Conservation (phyloP, 2,113 vertebrate genomes). For the Sinocyclocheilus rhinocerous region DNA sequence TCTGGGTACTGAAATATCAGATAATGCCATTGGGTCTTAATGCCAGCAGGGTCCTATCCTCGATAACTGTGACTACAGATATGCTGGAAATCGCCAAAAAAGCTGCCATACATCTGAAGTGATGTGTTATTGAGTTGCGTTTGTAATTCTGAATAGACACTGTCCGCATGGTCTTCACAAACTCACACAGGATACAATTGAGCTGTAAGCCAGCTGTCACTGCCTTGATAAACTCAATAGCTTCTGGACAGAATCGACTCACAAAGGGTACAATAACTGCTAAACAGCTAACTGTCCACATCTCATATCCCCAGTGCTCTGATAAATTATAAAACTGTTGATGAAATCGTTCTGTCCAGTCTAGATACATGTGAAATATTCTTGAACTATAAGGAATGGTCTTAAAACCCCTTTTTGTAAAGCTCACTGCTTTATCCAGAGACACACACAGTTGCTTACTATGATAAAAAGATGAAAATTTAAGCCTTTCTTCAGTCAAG, state of each 20-base stretch:
- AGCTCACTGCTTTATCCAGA: not conserved
- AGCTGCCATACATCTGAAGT: constrained; percentile 15
- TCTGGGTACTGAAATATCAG: constrained; percentile 5
- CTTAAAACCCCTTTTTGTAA: not conserved
- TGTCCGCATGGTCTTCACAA: constrained; percentile 19
- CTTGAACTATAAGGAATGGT: too few relatives aligned
- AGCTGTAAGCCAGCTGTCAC: constrained; percentile 52
- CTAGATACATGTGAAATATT: not conserved
- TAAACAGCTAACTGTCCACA: constrained; percentile 21
- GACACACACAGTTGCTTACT: too few relatives aligned
- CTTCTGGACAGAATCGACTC: constrained; percentile 5
- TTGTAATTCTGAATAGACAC: constrained; percentile 47
- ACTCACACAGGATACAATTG: constrained; percentile 45
- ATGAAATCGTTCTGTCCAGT: not conserved
- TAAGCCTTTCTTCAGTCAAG: too few relatives aligned
- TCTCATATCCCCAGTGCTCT: constrained; percentile 28
- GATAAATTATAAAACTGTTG: constrained; percentile 22
- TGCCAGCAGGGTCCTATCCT: not conserved
- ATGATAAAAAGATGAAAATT: too few relatives aligned
- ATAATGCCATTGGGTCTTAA: constrained; percentile 12
- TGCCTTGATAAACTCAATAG: constrained; percentile 33
- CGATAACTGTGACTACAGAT: constrained; percentile 14
- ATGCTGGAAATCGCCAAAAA: constrained; percentile 16
- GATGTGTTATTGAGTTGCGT: constrained; percentile 41
- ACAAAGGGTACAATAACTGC: constrained; percentile 41